A percentile compares a stretch with the other conserved stretches of the same genome.
Evolutionary conservation across 2,113 vertebrate genomes (phyloP).

Genomic region (Naja naja): DNA sequence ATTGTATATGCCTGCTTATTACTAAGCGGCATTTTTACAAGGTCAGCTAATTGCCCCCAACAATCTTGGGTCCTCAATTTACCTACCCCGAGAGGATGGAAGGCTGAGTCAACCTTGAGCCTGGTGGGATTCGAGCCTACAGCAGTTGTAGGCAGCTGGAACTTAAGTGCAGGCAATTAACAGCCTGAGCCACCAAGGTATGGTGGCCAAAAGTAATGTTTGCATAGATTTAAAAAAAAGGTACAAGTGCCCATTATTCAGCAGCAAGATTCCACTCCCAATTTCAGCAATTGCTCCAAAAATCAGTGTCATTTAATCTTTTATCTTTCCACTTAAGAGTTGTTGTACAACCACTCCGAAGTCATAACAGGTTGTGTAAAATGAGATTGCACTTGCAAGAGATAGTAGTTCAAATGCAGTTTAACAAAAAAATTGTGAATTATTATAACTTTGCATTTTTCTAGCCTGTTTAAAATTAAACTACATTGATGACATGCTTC

Average conservation of each 20-base stretch:
- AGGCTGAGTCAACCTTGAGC: too few relatives aligned
- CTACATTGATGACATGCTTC: neutral
- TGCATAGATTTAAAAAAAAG: neutral
- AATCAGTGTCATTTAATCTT: neutral
- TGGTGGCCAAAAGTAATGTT: neutral
- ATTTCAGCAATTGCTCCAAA: neutral
- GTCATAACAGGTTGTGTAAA: neutral
- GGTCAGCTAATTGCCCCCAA: too few relatives aligned
- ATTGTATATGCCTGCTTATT: too few relatives aligned
- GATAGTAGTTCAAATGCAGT: neutral
- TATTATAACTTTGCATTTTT: constrained; percentile 16
- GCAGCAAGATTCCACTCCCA: neutral
- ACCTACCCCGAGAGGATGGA: too few relatives aligned
- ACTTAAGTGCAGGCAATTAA: too few relatives aligned
- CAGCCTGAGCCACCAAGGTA: too few relatives aligned
- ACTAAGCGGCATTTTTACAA: too few relatives aligned
- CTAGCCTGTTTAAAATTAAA: constrained; percentile 4
- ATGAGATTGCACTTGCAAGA: neutral
- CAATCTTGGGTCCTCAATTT: too few relatives aligned
- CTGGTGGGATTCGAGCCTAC: too few relatives aligned
- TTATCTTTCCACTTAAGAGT: neutral
- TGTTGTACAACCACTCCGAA: neutral
- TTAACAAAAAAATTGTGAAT: constrained; percentile 4
- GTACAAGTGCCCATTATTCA: neutral
- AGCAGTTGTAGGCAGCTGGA: too few relatives aligned